These are phyloP conservation scores for Drosophila trapezifrons DNA, from an alignment of 1,140 invertebrate genomes.

Conservation along the genomic window DNA sequence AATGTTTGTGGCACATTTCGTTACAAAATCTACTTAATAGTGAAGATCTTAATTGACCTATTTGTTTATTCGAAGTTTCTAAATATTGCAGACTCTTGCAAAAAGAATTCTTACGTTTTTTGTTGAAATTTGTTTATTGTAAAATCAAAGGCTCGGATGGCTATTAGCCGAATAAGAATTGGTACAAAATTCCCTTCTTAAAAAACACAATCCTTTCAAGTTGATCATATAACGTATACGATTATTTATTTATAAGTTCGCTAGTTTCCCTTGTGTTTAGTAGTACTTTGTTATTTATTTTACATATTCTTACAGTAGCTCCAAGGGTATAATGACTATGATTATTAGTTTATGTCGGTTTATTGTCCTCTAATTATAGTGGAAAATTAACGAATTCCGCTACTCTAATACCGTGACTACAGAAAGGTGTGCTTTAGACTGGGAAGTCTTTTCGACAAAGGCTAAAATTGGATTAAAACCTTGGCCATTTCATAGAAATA, in stretches of 20 bases:
- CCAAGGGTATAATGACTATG: conserved; percentile 3
- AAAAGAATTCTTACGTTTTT: neutral
- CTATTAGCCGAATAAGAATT: neutral
- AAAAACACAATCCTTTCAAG: neutral
- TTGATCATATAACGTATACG: neutral
- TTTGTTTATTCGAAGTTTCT: no score
- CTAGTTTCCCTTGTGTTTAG: neutral
- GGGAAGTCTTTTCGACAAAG: conserved; percentile 28
- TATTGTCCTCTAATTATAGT: conserved; percentile 41
- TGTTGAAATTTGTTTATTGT: no score
- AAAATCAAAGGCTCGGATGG: neutral
- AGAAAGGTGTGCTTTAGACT: conserved; percentile 20
- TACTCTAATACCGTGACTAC: conserved; percentile 22
- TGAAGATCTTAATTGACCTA: neutral
- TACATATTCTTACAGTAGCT: conserved; percentile 18
- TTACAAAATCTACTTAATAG: neutral
- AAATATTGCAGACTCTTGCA: no score
- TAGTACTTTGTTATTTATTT: conserved; percentile 15
- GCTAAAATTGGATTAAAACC: conserved; percentile 35
- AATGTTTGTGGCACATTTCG: no score
- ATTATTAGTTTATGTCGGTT: conserved; percentile 21
- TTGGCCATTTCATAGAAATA: conserved; percentile 56
- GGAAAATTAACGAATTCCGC: conserved; percentile 31
- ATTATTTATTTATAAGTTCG: conserved; percentile 7
- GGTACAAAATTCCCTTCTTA: neutral